A percentile compares a stretch with the other conserved stretches of the same genome.
phyloP scores from a whole-genome alignment of 2,888 invertebrate genomes.

The Furcula furcula region DNA sequence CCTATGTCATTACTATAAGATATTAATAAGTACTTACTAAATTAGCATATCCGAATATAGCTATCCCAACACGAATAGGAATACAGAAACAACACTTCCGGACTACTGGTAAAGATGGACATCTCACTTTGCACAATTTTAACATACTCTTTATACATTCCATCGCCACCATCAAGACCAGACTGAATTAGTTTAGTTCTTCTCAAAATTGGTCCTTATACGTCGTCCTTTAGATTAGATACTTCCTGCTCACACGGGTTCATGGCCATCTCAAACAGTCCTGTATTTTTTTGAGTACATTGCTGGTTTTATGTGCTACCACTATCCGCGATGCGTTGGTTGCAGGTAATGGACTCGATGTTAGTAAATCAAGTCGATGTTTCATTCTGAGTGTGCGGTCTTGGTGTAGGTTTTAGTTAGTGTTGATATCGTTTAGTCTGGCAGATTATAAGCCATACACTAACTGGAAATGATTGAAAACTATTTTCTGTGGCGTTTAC shows the following conservation, averaged over 20 bases:
- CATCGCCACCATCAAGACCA: constrained; percentile 20
- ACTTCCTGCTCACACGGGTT: constrained; percentile 20
- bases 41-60: constrained; percentile 60
- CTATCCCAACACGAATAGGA: constrained; percentile 53
- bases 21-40: constrained; percentile 49
- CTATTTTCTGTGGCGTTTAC: no score
- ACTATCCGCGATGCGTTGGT: no score
- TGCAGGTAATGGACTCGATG: no score
- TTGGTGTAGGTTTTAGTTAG: no score
- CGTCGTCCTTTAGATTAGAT: constrained; percentile 26
- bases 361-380: no score
- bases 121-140: constrained; percentile 37
- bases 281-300: background rate
- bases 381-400: no score
- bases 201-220: constrained; percentile 23
- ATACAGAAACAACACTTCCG: constrained; percentile 62
- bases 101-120: constrained; percentile 40
- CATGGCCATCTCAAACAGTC: background rate
- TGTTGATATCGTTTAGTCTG: no score
- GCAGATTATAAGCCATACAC: no score
- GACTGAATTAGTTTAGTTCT: constrained; percentile 2
- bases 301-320: no score
- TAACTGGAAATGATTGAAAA: no score
- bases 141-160: constrained; percentile 29
- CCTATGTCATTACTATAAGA: no score